These are phyloP conservation scores for Ectropis crepuscularia DNA, from an alignment of 2,888 invertebrate species.

Conservation along the genomic window DNA sequence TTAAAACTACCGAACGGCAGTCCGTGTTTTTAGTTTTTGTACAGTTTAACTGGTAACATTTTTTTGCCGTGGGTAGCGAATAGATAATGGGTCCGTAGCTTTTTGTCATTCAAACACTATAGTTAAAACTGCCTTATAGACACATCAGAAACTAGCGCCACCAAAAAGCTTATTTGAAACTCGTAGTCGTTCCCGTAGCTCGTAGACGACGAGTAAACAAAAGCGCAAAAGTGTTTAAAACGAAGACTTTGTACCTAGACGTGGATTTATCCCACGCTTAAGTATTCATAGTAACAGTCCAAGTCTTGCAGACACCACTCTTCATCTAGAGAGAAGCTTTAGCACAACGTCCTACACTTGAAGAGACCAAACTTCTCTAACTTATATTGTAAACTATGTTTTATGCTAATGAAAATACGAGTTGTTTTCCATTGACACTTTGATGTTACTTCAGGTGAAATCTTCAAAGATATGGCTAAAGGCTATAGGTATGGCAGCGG, in stretches of 20 bases:
- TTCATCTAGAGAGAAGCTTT: conserved; percentile 72
- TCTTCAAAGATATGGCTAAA: conserved; percentile 49
- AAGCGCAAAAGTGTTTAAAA: conserved; percentile 33
- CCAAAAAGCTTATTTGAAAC: conserved; percentile 38
- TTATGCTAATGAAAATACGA: conserved; percentile 14
- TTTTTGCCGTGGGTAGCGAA: no score
- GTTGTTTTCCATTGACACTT: conserved; percentile 34
- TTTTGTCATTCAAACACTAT: background rate
- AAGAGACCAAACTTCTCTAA: conserved; percentile 35
- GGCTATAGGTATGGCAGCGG: conserved; percentile 55
- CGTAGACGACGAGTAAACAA: conserved; percentile 34
- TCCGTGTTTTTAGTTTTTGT: no score
- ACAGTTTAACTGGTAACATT: no score
- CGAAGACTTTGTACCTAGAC: conserved; percentile 54
- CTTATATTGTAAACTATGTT: conserved; percentile 22
- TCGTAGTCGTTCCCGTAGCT: conserved; percentile 33
- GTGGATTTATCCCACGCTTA: conserved; percentile 66
- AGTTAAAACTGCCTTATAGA: background rate
- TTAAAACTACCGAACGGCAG: no score
- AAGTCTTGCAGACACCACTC: conserved; percentile 70
- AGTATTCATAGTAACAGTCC: conserved; percentile 72
- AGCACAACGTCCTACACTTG: conserved; percentile 47
- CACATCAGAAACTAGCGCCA: conserved; percentile 10
- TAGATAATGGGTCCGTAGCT: no score
- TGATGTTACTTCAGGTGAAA: conserved; percentile 22